These are phyloP conservation scores for Parotocinclus haroldoi DNA, from an alignment of 2,797 vertebrate species.

Conservation along the genomic window DNA sequence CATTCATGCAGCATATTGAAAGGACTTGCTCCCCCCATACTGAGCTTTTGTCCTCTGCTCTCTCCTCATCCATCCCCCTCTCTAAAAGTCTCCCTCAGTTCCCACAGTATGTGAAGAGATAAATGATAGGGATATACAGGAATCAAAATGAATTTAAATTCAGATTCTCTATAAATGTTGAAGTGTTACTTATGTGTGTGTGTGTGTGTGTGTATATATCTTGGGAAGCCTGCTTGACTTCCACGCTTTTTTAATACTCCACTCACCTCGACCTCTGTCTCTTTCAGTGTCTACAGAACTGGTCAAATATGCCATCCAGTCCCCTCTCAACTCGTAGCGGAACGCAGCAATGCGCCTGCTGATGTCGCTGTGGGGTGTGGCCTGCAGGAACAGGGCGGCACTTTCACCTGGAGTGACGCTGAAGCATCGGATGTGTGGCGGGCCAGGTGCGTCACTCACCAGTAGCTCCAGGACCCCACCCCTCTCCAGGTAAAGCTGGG, in stretches of 20 bases:
- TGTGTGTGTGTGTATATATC: too few relatives aligned
- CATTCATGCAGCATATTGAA: slow-evolving; percentile 73
- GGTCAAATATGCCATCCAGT: slow-evolving; percentile 71
- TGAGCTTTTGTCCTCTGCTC: slow-evolving; percentile 71
- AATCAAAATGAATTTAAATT: too few relatives aligned
- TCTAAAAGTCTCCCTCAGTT: slow-evolving; percentile 29
- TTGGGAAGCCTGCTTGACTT: too few relatives aligned
- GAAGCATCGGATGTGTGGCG: slow-evolving; percentile 76
- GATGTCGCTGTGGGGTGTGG: slow-evolving; percentile 87
- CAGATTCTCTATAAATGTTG: too few relatives aligned
- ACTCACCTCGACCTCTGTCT: slow-evolving; percentile 76
- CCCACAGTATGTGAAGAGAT: slow-evolving; percentile 37
- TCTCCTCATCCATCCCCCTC: slow-evolving; percentile 27
- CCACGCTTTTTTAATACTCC: background rate
- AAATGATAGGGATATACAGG: too few relatives aligned
- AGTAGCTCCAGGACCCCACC: slow-evolving; percentile 82
- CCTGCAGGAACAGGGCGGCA: slow-evolving; percentile 86
- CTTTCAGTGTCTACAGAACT: slow-evolving; percentile 71
- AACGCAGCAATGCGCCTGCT: slow-evolving; percentile 87
- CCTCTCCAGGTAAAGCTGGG: slow-evolving; percentile 86
- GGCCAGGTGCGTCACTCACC: slow-evolving; percentile 72
- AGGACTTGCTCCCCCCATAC: slow-evolving; percentile 72
- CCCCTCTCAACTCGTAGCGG: slow-evolving; percentile 82
- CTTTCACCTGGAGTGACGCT: slow-evolving; percentile 77
- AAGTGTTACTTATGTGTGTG: too few relatives aligned